Conservation (phyloP, 2,888 invertebrate genomes). For the Tenthredo distinguenda region DNA sequence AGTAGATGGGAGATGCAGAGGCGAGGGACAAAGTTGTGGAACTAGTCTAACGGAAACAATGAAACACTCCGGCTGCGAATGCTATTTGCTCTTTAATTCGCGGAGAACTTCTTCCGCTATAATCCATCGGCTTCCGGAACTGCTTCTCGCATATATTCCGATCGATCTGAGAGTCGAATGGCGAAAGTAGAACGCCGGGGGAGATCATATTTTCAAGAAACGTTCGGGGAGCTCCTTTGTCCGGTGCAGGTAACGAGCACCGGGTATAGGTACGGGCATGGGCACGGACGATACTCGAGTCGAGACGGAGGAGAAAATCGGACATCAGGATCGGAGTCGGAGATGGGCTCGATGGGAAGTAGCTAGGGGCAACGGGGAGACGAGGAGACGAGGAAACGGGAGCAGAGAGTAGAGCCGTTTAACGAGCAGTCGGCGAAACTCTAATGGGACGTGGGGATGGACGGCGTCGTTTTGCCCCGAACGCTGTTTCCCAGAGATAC, state of each 20-base stretch:
- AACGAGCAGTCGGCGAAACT: constrained; percentile 65
- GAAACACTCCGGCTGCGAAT: constrained; percentile 4
- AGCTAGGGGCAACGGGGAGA: constrained; percentile 16
- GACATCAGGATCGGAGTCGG: constrained; percentile 7
- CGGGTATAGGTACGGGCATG: background rate
- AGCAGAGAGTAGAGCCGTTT: constrained; percentile 48
- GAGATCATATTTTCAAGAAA: background rate
- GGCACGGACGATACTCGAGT: constrained; percentile 36
- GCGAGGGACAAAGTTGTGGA: background rate
- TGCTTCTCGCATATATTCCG: background rate
- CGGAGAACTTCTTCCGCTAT: background rate
- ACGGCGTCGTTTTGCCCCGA: constrained; percentile 34
- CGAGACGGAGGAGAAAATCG: constrained; percentile 35
- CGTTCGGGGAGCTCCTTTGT: background rate
- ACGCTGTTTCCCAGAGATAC: constrained; percentile 30
- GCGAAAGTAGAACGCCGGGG: background rate
- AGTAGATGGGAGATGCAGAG: constrained; percentile 6
- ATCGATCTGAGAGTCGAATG: background rate
- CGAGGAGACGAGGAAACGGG: background rate
- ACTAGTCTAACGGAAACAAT: background rate
- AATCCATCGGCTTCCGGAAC: background rate
- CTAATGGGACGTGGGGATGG: constrained; percentile 61
- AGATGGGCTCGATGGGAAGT: constrained; percentile 34
- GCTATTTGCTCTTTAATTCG: constrained; percentile 5
- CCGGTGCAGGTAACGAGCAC: constrained; percentile 32